Evolutionary conservation across 1,140 invertebrate species (phyloP), one percentile per base, ranked within the genome.

Genomic region (Physella acuta): DNA sequence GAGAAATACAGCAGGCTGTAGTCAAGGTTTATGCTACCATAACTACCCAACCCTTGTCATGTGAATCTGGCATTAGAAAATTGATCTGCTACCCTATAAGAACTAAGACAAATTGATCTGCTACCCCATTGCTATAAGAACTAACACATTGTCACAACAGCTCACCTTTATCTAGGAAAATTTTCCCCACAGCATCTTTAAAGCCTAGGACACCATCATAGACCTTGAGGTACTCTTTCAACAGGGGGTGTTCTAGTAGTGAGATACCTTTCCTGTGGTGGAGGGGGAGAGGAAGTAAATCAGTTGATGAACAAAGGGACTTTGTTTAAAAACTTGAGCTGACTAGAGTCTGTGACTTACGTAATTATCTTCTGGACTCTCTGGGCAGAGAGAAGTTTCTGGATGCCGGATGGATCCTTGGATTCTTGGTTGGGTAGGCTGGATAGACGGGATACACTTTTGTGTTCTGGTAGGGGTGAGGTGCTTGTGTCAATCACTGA

Each of bases 161-260:
- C 36, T 56, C 64, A 82, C 82, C 81, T 82, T 78, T 82, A 56
- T 83, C 79, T 24, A 77, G 58, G 49, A 85, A 73, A 2, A 81
- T 66, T 71, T 79, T 79, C 33, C 73, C 71, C 20, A 85, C 69
- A 8, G 68, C 70, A 36, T 81, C 75, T 60, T 80, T 84, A 56
- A 85, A 84, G 44, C 64, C 73, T n/a, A 78, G 52, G 0, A 82
- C 73, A 3, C 72, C 75, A 20, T 78, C 72, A 56, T 84, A 84
- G 17, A 72, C 67, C 55, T 78, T 74, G 1, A 84, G 69, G 70
- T 78, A 84, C 68, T 84, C 81, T 11, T 75, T 36, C 11, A 84
- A 75, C 1, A 84, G 55, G 14, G 81, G 81, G 62, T 82, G 79
- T 3, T 78, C 77, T 26, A 63, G 59, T 26, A 76, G 34, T 1